Base-by-base conservation (phyloP, 2,797 vertebrate species). In the Setipinna tenuifilis region DNA sequence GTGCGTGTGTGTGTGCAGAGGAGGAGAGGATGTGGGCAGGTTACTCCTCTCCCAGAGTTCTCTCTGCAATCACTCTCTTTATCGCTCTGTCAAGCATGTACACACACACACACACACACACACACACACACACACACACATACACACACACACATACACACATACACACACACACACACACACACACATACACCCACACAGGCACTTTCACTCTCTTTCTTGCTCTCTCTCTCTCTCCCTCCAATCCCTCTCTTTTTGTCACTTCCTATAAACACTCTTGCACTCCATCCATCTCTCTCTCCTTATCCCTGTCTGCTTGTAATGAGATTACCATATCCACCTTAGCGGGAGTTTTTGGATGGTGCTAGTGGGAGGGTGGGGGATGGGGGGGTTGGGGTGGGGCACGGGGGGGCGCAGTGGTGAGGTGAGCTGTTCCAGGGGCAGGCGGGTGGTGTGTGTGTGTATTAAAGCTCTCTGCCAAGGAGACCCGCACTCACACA, bases 301-400 rank as follows among this genome's bases (percentile, higher is more conserved):
- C 85, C 82, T 86, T 89, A 87, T 84, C 31, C 35, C 71, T 9
- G 16, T 41, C 71, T 41, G 71, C 83, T 83, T 86, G 84, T 90
- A 89, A 93, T 90, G 91, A 89, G 87, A 90, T 54, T 89, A 92
- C 85, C 88, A 86, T 90, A 87, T 89, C 54, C 48, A 35, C 48
- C 17, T 68, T 83, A 87, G 87, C 58, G 44, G 57, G 61, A 84
- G 87, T 25, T 83, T 75, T 75, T 86, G 35, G 31, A 44, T 19
- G 31, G 35, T 78, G 50, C 50, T 54, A 54, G 50, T 54, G 50
- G 7, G 50, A 4, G 46, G 3, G 46, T 48, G 46, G 3, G 46
- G 3, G 46, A n/a, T 48, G 46, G 3, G 46, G 3, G 46, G 3
- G 46, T 48, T 3, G 3, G 46, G 3, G 46, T 48, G 46, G 3